phyloP scores from a whole-genome alignment of 2,797 vertebrate genomes.

The Coregonus suidteri region DNA sequence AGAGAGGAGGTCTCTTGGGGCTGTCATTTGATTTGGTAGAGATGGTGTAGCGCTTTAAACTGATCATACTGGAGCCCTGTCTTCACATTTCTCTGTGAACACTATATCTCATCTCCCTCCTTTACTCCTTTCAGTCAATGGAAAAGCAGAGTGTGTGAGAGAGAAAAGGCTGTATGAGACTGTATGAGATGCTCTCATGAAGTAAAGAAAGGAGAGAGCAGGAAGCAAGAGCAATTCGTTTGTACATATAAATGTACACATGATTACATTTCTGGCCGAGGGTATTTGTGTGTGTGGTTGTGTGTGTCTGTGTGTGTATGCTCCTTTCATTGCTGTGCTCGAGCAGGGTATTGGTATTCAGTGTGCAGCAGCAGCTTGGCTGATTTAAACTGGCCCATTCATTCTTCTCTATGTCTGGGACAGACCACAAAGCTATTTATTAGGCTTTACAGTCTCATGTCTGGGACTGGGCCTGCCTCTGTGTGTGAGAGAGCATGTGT shows the following conservation, averaged over 20 bases:
- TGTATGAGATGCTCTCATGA: neutral
- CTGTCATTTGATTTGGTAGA: slow-evolving; percentile 47
- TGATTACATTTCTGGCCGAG: too few relatives aligned
- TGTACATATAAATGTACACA: too few relatives aligned
- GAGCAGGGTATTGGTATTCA: slow-evolving; percentile 2
- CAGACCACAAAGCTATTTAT: slow-evolving; percentile 2
- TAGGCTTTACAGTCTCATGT: neutral
- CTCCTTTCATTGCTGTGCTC: neutral
- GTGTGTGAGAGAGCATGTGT: neutral
- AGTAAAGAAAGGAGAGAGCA: neutral
- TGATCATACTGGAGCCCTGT: slow-evolving; percentile 39
- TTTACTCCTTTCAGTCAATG: neutral
- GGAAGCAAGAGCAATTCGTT: too few relatives aligned
- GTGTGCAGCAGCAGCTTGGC: neutral
- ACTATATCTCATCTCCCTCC: slow-evolving; percentile 15
- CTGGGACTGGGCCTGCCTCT: neutral
- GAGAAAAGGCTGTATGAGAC: neutral
- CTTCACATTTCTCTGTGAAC: slow-evolving; percentile 29
- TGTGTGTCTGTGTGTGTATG: too few relatives aligned
- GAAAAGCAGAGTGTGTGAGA: neutral
- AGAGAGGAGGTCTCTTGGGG: slow-evolving; percentile 25
- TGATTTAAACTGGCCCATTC: slow-evolving; percentile 20
- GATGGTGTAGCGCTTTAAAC: slow-evolving; percentile 40
- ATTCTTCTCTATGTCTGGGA: slow-evolving; percentile 6
- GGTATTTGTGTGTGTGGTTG: neutral